Percentiles rank a stretch among this genome's conserved stretches.
These are phyloP conservation scores for Drosophila nigricruria DNA, from an alignment of 2,888 invertebrate genomes.

Conservation along the genomic window DNA sequence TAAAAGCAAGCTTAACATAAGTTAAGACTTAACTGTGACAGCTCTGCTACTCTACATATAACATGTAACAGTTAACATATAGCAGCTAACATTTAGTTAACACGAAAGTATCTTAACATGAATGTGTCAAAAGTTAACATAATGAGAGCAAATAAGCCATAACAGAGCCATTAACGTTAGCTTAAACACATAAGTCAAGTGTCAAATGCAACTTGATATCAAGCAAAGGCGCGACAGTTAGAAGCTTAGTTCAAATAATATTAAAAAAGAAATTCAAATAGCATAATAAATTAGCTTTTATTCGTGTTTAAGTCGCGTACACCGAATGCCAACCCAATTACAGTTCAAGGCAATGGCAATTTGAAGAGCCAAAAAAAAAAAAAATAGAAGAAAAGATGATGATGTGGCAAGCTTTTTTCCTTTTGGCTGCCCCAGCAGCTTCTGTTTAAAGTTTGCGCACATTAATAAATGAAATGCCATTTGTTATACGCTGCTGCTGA, in stretches of 20 bases:
- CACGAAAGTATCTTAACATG: background rate
- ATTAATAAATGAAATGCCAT: conserved; percentile 46
- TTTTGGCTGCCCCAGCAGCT: conserved; percentile 14
- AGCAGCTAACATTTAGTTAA: background rate
- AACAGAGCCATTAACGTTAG: background rate
- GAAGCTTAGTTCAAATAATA: background rate
- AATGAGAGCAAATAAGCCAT: background rate
- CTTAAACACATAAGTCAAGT: background rate
- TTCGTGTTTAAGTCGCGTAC: background rate
- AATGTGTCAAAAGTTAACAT: background rate
- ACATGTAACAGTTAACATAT: background rate
- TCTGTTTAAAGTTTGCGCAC: conserved; percentile 13
- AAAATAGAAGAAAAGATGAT: background rate
- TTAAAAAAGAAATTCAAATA: background rate
- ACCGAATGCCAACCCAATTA: conserved; percentile 27
- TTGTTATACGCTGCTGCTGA: conserved; percentile 28
- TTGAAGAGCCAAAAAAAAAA: background rate
- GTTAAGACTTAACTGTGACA: too few relatives aligned
- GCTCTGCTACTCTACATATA: background rate
- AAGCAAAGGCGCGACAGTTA: background rate
- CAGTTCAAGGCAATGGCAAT: conserved; percentile 21
- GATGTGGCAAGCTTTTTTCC: conserved; percentile 11
- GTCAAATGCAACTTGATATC: background rate
- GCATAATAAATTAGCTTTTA: conserved; percentile 1
- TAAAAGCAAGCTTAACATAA: background rate